These are phyloP conservation scores for Peromyscus melanophrys DNA, from an alignment of 2,797 vertebrate genomes.

Conservation along the genomic window DNA sequence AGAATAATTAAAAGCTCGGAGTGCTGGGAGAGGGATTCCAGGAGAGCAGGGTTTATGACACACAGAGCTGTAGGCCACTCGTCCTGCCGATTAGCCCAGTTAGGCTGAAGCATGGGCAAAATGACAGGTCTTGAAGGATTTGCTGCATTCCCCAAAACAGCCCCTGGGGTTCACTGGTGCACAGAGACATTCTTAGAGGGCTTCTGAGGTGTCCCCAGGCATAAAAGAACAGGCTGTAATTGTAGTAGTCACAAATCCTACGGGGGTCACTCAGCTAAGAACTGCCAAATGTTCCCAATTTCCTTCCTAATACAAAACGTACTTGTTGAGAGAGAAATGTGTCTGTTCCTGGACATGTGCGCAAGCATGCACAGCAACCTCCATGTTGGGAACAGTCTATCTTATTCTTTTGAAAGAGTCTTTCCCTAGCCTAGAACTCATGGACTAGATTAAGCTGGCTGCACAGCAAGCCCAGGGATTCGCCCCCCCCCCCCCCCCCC, in stretches of 20 bases:
- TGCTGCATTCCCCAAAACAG: background rate
- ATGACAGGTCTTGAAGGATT: background rate
- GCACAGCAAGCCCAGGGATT: background rate
- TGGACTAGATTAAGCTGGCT: background rate
- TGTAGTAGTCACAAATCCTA: background rate
- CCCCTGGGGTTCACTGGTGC: background rate
- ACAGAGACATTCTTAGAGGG: background rate
- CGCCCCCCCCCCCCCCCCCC: background rate
- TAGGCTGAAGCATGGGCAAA: background rate
- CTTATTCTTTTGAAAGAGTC: background rate
- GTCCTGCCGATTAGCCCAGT: background rate
- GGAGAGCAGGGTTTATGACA: background rate
- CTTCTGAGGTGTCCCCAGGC: background rate
- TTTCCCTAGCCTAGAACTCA: background rate
- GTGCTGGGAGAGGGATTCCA: background rate
- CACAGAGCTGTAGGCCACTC: background rate
- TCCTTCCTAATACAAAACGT: background rate
- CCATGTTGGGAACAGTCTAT: background rate
- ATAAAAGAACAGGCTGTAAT: background rate
- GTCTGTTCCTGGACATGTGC: background rate
- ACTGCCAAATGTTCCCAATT: background rate
- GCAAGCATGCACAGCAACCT: background rate
- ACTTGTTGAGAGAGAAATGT: background rate
- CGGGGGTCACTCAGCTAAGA: background rate
- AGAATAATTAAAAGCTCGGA: conserved; percentile 47